These are phyloP conservation scores for Myanophis thanlyinensis DNA, from an alignment of 2,113 vertebrate species.

Conservation along the genomic window DNA sequence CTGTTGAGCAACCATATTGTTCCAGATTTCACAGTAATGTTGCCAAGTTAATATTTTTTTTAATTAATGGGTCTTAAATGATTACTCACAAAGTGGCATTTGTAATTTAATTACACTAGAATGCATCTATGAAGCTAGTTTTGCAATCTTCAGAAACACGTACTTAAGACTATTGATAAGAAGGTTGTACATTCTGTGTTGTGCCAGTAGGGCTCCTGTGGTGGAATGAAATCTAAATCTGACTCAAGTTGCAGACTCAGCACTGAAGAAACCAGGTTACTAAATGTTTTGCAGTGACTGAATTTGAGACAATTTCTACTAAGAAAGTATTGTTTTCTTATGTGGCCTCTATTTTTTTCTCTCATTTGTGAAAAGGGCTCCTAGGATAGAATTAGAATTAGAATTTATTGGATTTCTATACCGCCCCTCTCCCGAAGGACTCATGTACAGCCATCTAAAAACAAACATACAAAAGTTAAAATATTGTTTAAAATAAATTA, in stretches of 20 bases:
- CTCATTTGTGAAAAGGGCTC: neutral
- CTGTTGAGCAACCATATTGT: conserved; percentile 46
- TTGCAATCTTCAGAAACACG: neutral
- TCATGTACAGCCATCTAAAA: no score
- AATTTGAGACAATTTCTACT: neutral
- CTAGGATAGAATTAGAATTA: no score
- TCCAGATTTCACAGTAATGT: conserved; percentile 8
- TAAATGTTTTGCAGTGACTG: neutral
- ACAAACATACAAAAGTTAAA: no score
- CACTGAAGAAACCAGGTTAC: neutral
- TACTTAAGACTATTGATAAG: neutral
- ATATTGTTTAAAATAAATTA: no score
- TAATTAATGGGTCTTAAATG: conserved; percentile 18
- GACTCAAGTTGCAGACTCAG: neutral
- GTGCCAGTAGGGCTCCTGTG: neutral
- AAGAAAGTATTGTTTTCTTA: neutral
- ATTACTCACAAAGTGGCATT: conserved; percentile 31
- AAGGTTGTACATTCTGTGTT: neutral
- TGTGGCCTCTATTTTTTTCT: fast-evolving
- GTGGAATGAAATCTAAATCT: neutral
- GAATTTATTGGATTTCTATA: no score
- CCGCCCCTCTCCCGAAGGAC: no score
- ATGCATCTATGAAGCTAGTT: neutral
- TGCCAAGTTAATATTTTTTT: conserved; percentile 32
- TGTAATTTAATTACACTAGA: neutral